phyloP scores from a whole-genome alignment of 2,888 invertebrate genomes.

The Yponomeuta malinellus region DNA sequence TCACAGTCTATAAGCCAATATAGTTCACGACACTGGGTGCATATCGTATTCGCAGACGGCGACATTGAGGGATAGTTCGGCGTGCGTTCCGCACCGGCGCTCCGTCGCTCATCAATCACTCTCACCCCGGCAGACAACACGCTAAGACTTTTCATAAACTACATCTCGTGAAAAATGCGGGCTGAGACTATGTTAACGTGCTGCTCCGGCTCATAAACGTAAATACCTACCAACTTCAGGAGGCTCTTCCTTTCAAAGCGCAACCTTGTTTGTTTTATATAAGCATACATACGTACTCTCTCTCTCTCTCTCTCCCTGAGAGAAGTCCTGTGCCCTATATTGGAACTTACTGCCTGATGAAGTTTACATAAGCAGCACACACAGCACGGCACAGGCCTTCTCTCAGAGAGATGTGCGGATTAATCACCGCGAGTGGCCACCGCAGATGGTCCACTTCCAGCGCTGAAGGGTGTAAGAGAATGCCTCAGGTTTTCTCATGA shows the following conservation, averaged over 20 bases:
- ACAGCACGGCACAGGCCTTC: no score
- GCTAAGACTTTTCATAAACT: slow-evolving; percentile 42
- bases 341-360: no score
- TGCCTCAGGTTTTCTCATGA: no score
- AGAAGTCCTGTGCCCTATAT: no score
- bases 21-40: background rate
- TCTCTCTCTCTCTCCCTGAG: no score
- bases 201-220: background rate
- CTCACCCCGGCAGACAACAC: slow-evolving; percentile 24
- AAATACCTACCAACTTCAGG: background rate
- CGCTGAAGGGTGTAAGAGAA: no score
- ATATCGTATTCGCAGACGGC: slow-evolving; percentile 18
- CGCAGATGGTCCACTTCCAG: no score
- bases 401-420: no score
- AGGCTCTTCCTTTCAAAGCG: background rate
- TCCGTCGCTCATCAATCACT: slow-evolving; percentile 53
- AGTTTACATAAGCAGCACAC: no score
- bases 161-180: slow-evolving; percentile 38
- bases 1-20: no score
- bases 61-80: slow-evolving; percentile 63
- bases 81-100: slow-evolving; percentile 29
- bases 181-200: slow-evolving; percentile 24
- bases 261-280: background rate
- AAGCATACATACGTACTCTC: no score
- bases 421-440: no score